Base-by-base conservation (phyloP, 2,113 vertebrate species). In the Macquaria ambigua region DNA sequence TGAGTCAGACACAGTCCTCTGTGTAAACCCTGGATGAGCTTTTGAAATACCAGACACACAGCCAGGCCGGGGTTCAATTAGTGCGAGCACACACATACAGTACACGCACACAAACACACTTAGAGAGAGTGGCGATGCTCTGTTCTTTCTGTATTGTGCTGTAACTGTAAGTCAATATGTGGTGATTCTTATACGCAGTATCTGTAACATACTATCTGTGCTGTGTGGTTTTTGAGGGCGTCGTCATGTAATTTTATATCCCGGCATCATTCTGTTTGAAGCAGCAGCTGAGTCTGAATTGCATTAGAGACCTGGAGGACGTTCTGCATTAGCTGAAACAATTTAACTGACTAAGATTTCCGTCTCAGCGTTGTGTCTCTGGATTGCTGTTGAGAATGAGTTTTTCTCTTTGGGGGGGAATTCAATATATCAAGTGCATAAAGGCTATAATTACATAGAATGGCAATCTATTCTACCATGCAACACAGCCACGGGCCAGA, bases 361-460 rank as follows among this genome's bases (percentile, higher is more conserved):
- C 25, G 53, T 9, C 46, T 66, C 58, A 4, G 41, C 41, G 63
- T 64, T 69, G 50, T 74, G 71, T 63, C 58, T 78, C 68, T 56
- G 41, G 9, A 11, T 55, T 72, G 34, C 43, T 56, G 41, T 74
- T 74, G 74, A 63, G 12, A 58, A 48, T 23, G 0, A 55, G 14
- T 73, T 55, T 77, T 55, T 63, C 79, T 79, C 71, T 74, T 70
- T 69, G 39, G 61, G 74, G 74, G 43, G 69, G 71, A 82, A 70
- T 77, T 50, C 68, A 83, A 70, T 81, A 77, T 52, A 80, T 56
- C 41, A 74, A 75, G n/a, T 56, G 6, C 46, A 74, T 25, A 75
- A 86, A 83, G 72, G 46, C 66, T 69, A 31, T 77, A 80, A 85
- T 77, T 73, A 76, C 41, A 53, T 77, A 53, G 61, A 31, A 39